Conservation (phyloP, 2,888 invertebrate species). For the Amitus sp. region DNA sequence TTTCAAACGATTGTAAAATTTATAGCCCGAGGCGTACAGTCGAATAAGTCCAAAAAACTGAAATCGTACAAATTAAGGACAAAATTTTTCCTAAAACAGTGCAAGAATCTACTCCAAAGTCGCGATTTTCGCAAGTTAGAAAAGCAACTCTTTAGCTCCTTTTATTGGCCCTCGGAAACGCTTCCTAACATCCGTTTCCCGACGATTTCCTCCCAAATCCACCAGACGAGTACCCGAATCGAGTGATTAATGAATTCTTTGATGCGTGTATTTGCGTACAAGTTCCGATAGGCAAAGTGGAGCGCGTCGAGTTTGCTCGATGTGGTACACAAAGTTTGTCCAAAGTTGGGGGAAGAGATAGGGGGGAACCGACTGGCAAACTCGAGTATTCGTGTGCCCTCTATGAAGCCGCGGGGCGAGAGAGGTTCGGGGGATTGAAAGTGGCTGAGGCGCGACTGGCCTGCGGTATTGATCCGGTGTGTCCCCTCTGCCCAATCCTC, state of each 20-base stretch:
- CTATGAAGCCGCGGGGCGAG: conserved; percentile 33
- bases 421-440: conserved; percentile 49
- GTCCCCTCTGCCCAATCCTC: conserved; percentile 54
- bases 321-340: conserved; percentile 31
- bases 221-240: not conserved
- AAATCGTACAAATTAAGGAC: too few relatives aligned
- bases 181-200: not conserved
- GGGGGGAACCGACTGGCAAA: conserved; percentile 27
- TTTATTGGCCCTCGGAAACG: too few relatives aligned
- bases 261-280: not conserved
- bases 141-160: not conserved
- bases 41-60: too few relatives aligned
- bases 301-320: conserved; percentile 30
- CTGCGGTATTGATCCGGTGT: conserved; percentile 63
- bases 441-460: conserved; percentile 57
- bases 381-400: conserved; percentile 22
- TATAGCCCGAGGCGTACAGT: too few relatives aligned
- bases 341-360: conserved; percentile 25
- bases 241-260: not conserved
- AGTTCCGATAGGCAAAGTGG: conserved; percentile 21
- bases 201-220: not conserved
- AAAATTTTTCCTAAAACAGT: too few relatives aligned
- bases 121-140: too few relatives aligned
- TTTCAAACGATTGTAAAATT: too few relatives aligned
- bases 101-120: too few relatives aligned